A percentile compares a stretch with the other conserved stretches of the same genome.
phyloP scores from a whole-genome alignment of 2,888 invertebrate genomes.

The Hipparchia semele region DNA sequence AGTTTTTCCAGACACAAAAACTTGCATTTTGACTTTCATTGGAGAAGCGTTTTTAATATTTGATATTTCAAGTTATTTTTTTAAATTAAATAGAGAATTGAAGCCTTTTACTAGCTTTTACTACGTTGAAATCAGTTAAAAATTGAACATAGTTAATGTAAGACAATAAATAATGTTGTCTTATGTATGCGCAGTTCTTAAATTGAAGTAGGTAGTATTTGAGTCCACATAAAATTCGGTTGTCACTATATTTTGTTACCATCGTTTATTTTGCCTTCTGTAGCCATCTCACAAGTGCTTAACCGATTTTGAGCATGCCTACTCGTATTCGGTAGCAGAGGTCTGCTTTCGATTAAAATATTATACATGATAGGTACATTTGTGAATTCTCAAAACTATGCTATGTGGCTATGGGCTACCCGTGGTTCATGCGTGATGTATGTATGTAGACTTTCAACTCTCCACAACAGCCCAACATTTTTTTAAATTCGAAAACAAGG shows the following conservation, averaged over 20 bases:
- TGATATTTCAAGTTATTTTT: too few species aligned
- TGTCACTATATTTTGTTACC: conserved; percentile 5
- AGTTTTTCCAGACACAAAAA: too few species aligned
- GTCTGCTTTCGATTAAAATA: conserved; percentile 9
- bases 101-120: too few species aligned
- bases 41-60: too few species aligned
- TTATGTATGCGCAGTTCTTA: neutral
- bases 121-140: too few species aligned
- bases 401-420: too few species aligned
- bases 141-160: neutral
- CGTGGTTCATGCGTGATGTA: too few species aligned
- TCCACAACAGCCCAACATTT: too few species aligned
- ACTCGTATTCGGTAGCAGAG: conserved; percentile 6
- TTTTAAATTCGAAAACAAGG: too few species aligned
- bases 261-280: conserved; percentile 9
- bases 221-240: conserved; percentile 8
- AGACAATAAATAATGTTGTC: neutral
- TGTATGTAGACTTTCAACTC: too few species aligned
- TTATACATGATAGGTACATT: neutral
- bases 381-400: neutral
- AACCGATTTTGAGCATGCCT: conserved; percentile 3
- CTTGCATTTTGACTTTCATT: too few species aligned
- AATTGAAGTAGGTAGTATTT: conserved; percentile 4
- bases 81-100: too few species aligned
- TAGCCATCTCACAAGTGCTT: conserved; percentile 4